A percentile compares a stretch with the other conserved stretches of the same genome.
phyloP scores from a whole-genome alignment of 1,140 invertebrate species.

The Zophobas morio region DNA sequence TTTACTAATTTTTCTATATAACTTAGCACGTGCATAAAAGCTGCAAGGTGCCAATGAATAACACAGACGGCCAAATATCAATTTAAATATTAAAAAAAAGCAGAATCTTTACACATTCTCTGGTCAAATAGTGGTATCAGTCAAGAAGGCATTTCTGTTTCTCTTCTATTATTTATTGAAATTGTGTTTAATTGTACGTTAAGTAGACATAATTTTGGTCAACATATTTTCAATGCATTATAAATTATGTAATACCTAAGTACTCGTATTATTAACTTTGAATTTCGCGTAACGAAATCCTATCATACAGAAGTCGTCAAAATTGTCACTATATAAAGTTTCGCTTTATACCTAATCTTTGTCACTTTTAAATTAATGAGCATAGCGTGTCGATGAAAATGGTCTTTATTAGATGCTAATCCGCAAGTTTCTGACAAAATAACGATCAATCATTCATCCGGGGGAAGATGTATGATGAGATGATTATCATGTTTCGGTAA shows the following conservation, averaged over 20 bases:
- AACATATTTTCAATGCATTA: too few species aligned
- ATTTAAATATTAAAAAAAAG: too few species aligned
- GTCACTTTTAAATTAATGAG: slow-evolving; percentile 36
- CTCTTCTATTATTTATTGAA: too few species aligned
- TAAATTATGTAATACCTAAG: too few species aligned
- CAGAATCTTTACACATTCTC: too few species aligned
- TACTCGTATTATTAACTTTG: too few species aligned
- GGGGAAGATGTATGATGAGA: slow-evolving; percentile 58
- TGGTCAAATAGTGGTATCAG: too few species aligned
- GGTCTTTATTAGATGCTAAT: slow-evolving; percentile 46
- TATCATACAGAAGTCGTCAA: not conserved
- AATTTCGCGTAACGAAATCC: not conserved
- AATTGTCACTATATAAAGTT: not conserved
- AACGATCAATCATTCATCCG: slow-evolving; percentile 57
- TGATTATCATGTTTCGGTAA: slow-evolving; percentile 59
- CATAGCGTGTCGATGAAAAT: slow-evolving; percentile 25
- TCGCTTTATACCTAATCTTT: not conserved
- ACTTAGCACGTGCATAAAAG: slow-evolving; percentile 7
- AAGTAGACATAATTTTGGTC: too few species aligned
- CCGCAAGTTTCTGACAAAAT: slow-evolving; percentile 52
- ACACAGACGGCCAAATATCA: not conserved
- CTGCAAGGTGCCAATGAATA: slow-evolving; percentile 16
- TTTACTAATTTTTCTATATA: not conserved
- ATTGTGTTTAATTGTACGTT: too few species aligned
- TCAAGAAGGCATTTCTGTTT: too few species aligned